Evolutionary conservation across 2,113 vertebrate genomes (phyloP), one percentile per base, ranked within the genome.

Genomic region (Petaurus breviceps): DNA sequence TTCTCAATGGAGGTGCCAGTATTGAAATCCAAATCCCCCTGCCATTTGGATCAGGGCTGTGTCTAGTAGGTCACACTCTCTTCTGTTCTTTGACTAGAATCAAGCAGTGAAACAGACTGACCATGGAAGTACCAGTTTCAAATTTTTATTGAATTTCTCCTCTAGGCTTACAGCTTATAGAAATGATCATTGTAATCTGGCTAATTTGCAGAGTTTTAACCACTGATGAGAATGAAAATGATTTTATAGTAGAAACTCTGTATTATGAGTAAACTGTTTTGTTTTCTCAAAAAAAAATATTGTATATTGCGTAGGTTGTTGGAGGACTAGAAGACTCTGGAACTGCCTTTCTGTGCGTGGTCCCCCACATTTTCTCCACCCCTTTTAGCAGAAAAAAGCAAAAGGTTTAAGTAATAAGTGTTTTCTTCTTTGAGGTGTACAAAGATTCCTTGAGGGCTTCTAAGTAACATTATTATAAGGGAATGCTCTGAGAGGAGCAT

Each of bases 81-180:
- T 93, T 68, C 89, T 93, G 46, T 90, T 37, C 31, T 47, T 11
- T 31, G 52, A 96, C 53, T 97, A 93, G 92, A 94, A 93, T 89
- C 55, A 90, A 93, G 11, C 22, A 22, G 92, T 50, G 3, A 24
- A 4, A 51, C 46, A 25, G 37, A 57, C 54, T 94, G n/a, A 94
- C 25, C 43, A 46, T 92, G 22, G 7, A 91, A 94, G 90, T 54
- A 43, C 23, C 57, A 95, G 54, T 26, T 91, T 25, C 31, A 92
- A 55, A 90, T 26, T 94, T 92, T 93, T 46, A 90, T 57, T 4
- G 84, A 93, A 94, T 25, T 52, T 91, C 31, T 57, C 8, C 50
- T 49, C 37, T 14, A 91, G 92, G n/a, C 37, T 95, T 94, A 89
- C 54, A 51, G 23, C 25, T 47, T 57, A 23, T 1, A 51, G 47